phyloP scores from a whole-genome alignment of 2,888 invertebrate genomes.

The Biston stratarius region DNA sequence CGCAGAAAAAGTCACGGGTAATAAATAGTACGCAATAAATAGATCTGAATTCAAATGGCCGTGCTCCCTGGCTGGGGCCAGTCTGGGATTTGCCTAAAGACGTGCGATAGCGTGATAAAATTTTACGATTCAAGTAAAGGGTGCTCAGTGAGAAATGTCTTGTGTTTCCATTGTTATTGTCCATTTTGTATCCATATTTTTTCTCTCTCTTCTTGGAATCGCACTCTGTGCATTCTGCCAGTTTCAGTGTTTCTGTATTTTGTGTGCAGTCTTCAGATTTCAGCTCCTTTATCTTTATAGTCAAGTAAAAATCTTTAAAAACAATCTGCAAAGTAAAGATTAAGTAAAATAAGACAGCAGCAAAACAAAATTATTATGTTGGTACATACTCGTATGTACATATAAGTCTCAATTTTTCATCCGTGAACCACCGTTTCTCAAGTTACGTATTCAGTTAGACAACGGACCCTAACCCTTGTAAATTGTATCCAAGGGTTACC shows the following conservation, averaged over 20 bases:
- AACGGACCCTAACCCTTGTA: constrained; percentile 51
- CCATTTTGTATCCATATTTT: background rate
- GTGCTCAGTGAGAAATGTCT: constrained; percentile 41
- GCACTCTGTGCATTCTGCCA: no score
- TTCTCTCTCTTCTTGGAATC: no score
- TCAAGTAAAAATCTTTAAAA: no score
- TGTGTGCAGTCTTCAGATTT: no score
- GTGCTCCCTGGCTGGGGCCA: constrained; percentile 49
- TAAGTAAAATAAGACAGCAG: no score
- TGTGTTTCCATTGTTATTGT: constrained; percentile 54
- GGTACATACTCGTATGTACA: no score
- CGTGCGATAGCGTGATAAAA: constrained; percentile 65
- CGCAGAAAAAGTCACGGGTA: no score
- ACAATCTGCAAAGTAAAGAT: no score
- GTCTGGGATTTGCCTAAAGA: constrained; percentile 52
- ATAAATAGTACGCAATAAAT: constrained; percentile 9
- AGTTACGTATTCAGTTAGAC: constrained; percentile 37
- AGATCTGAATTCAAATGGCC: constrained; percentile 24
- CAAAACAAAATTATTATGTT: no score
- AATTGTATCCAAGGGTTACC: constrained; percentile 63
- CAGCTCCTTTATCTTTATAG: no score
- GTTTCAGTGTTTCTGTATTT: no score
- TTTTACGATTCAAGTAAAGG: constrained; percentile 68
- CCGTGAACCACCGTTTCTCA: constrained; percentile 3
- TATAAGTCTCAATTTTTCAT: background rate